These are phyloP conservation scores for Neosilurus mollespiculum DNA, from an alignment of 2,797 vertebrate species.

Conservation along the genomic window DNA sequence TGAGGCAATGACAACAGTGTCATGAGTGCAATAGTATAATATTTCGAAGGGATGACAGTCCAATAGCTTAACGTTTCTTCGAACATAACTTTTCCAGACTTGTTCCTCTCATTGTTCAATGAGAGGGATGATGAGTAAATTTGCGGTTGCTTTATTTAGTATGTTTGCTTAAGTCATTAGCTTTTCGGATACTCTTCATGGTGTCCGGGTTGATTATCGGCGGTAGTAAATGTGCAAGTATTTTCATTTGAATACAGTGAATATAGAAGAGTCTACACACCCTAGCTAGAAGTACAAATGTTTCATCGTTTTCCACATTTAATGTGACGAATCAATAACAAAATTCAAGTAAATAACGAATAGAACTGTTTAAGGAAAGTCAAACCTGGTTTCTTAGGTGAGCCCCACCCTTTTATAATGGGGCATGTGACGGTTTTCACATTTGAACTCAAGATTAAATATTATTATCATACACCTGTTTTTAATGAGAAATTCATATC, in stretches of 20 bases:
- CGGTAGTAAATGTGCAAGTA: not conserved
- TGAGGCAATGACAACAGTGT: constrained; percentile 20
- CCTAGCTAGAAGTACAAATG: not conserved
- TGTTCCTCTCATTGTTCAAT: constrained; percentile 15
- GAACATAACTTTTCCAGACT: constrained; percentile 40
- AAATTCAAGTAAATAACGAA: not conserved
- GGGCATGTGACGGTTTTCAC: not conserved
- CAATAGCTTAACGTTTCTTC: not conserved
- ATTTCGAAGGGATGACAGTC: constrained; percentile 13
- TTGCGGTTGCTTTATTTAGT: not conserved
- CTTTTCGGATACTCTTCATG: not conserved
- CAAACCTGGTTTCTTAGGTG: not conserved
- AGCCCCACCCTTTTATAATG: not conserved
- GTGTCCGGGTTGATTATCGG: not conserved
- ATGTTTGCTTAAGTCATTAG: not conserved
- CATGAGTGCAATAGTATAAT: constrained; percentile 31
- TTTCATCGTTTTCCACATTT: not conserved
- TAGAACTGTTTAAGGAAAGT: not conserved
- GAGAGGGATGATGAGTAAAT: not conserved
- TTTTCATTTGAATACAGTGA: not conserved
- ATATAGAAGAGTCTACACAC: not conserved
- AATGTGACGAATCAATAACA: not conserved
- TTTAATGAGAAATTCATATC: not conserved
- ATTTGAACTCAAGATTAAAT: not conserved
- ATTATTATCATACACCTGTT: not conserved